Evolutionary conservation across 2,113 vertebrate species (phyloP).

Genomic region (Brachirus orientalis): DNA sequence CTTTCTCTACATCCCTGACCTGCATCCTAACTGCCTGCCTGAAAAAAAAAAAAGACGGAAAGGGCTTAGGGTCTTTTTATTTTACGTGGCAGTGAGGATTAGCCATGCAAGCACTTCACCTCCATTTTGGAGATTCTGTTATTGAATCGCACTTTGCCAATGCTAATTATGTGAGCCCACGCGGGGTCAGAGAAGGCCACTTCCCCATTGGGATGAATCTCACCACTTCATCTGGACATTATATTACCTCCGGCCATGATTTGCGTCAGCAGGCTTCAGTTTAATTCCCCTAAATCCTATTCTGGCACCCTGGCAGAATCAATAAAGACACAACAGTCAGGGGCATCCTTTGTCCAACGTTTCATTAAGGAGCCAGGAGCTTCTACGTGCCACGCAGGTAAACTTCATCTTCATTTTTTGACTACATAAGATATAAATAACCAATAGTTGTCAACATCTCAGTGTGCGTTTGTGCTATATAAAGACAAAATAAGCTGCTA

Average conservation of each 20-base stretch:
- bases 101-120: constrained; percentile 62
- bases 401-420: constrained; percentile 20
- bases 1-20: constrained; percentile 60
- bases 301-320: constrained; percentile 62
- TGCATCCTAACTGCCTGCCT: constrained; percentile 65
- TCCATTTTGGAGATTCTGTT: constrained; percentile 75
- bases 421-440: constrained; percentile 8
- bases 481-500: not conserved
- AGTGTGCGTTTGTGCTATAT: not conserved
- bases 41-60: not conserved
- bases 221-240: constrained; percentile 72
- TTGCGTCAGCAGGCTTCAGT: constrained; percentile 67
- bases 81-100: constrained; percentile 39
- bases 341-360: constrained; percentile 49
- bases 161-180: constrained; percentile 71
- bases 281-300: constrained; percentile 75
- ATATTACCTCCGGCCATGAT: constrained; percentile 69
- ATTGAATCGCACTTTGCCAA: constrained; percentile 75
- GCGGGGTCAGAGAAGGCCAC: constrained; percentile 60
- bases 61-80: constrained; percentile 20
- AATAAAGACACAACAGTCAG: constrained; percentile 62
- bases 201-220: constrained; percentile 58
- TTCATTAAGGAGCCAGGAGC: constrained; percentile 41
- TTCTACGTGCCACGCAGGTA: not conserved
- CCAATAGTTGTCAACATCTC: not conserved